Evolutionary conservation across 2,797 vertebrate species (phyloP), one percentile per base, ranked within the genome.

Genomic region (Acanthurus tractus): DNA sequence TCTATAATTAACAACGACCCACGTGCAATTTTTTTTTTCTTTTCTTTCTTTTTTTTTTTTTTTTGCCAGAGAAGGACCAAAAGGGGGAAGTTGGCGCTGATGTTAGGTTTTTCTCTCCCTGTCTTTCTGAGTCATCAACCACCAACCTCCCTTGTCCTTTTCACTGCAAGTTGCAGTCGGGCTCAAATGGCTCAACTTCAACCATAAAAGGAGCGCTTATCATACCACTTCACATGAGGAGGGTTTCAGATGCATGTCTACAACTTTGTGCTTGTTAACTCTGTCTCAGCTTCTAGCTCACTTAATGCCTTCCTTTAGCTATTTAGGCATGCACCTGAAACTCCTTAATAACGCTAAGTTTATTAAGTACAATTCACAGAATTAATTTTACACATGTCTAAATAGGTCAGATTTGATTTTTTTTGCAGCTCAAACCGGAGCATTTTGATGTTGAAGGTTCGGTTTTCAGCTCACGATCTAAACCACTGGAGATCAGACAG

Each of bases 181-280:
- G 15, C 77, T 77, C 55, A 65, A 75, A 88, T 70, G 62, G 70
- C 75, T 83, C 79, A 55, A 55, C 58, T 82, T 88, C 76, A 62
- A 78, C 90, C 89, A 89, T 92, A 90, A 92, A 94, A 93, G 89
- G 85, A 89, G 61, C 13, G 70, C 75, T 89, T 86, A 80, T 83
- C 53, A 80, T 79, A 83, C 61, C 71, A 71, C 74, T 83, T 86
- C 79, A 83, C 82, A 78, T 25, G 66, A 65, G 81, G 75, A 83
- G 74, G 73, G 81, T 82, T 89, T 87, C 61, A 71, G 83, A 86
- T 57, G 64, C 74, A 74, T 50, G 29, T 70, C 76, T 59, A 15
- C 62, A 68, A 58, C 73, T 70, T 65, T 71, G 83, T 74, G 82
- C 76, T 71, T 68, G 64, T 83, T 80, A 79, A 74, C 73, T 65